phyloP scores from a whole-genome alignment of 2,888 invertebrate species.

The Baronia brevicornis region DNA sequence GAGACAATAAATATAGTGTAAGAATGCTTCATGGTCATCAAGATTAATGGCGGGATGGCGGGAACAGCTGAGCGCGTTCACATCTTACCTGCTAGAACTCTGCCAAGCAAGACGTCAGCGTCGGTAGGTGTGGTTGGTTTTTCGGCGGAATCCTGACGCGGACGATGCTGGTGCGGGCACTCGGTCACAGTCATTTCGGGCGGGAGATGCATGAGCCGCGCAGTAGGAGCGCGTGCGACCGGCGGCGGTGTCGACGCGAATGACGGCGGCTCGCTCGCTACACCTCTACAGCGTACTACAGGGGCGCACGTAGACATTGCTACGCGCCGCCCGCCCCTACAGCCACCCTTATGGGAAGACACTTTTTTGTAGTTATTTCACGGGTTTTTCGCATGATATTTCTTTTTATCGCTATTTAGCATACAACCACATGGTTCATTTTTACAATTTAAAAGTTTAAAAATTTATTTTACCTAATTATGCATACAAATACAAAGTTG shows the following conservation, averaged over 20 bases:
- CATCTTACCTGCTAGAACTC: constrained; percentile 68
- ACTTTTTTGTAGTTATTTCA: no score
- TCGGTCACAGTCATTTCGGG: constrained; percentile 65
- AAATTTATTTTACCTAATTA: no score
- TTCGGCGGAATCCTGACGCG: constrained; percentile 33
- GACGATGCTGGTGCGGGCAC: constrained; percentile 43
- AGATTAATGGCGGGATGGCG: constrained; percentile 4
- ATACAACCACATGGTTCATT: no score
- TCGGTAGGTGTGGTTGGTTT: constrained; percentile 37
- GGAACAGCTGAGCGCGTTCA: constrained; percentile 38
- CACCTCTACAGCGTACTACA: constrained; percentile 51
- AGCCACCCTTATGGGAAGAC: constrained; percentile 31
- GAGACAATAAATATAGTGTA: constrained; percentile 4
- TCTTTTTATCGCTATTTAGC: no score
- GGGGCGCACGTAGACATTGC: constrained; percentile 57
- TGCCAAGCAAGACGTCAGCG: constrained; percentile 61
- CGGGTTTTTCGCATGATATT: no score
- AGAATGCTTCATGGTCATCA: neutral
- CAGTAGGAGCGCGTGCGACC: constrained; percentile 60
- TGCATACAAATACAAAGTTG: no score
- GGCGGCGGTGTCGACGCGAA: constrained; percentile 69
- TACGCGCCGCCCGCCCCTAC: constrained; percentile 43
- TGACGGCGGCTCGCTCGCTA: constrained; percentile 62
- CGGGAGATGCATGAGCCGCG: constrained; percentile 63
- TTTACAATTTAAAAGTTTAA: no score